These are phyloP conservation scores for Patella pellucida DNA, from an alignment of 2,888 invertebrate genomes.

Conservation along the genomic window DNA sequence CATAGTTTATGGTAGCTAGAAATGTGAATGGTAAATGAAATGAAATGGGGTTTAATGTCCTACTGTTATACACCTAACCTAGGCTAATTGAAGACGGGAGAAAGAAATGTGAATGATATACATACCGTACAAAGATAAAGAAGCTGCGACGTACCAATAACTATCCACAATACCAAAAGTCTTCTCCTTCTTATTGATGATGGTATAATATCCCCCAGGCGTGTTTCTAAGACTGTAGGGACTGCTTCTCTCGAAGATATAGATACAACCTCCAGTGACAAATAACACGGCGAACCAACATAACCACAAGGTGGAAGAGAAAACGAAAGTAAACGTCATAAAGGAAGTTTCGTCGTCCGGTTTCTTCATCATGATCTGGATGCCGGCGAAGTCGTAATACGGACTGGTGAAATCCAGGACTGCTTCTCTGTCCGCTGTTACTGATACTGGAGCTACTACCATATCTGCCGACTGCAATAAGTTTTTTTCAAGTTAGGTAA, in stretches of 20 bases:
- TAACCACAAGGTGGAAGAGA: constrained; percentile 89
- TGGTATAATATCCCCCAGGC: constrained; percentile 76
- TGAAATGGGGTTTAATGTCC: no score
- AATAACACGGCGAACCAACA: constrained; percentile 83
- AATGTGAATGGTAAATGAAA: background rate
- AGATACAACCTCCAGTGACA: constrained; percentile 88
- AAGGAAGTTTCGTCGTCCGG: constrained; percentile 85
- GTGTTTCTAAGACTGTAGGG: constrained; percentile 85
- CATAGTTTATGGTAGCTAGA: no score
- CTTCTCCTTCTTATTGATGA: constrained; percentile 16
- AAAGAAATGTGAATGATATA: background rate
- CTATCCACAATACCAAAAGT: constrained; percentile 89
- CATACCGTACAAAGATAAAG: constrained; percentile 85
- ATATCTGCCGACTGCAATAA: constrained; percentile 83
- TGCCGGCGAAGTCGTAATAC: constrained; percentile 92
- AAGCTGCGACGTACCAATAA: constrained; percentile 93
- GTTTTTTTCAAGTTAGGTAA: background rate
- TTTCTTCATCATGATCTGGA: constrained; percentile 89
- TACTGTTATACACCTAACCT: no score
- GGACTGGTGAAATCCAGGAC: constrained; percentile 92
- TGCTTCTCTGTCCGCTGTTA: constrained; percentile 92
- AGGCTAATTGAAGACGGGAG: no score
- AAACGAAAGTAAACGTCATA: constrained; percentile 94
- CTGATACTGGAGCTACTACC: constrained; percentile 84
- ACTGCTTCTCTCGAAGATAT: constrained; percentile 89